Evolutionary conservation across 2,113 vertebrate genomes (phyloP).

Genomic region (Naja naja): DNA sequence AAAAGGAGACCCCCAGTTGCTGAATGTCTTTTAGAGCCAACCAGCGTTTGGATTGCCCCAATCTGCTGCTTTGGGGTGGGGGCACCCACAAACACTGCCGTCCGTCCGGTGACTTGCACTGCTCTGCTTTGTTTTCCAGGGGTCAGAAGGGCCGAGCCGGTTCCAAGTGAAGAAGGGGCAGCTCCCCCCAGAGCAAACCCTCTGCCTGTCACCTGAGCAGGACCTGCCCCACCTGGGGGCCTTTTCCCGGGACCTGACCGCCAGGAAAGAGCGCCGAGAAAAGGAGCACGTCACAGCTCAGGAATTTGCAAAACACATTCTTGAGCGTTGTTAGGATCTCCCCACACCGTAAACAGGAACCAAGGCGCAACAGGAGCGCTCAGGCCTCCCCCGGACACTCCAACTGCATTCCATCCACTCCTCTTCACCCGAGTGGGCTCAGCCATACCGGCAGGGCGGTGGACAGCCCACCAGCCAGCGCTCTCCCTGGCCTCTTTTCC

Average conservation of each 20-base stretch:
- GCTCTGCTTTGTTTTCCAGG: slow-evolving; percentile 54
- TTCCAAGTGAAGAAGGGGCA: neutral
- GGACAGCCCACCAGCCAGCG: accelerated
- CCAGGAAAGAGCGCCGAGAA: slow-evolving; percentile 9
- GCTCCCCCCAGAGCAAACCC: neutral
- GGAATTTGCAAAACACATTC: slow-evolving; percentile 66
- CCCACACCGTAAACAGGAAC: slow-evolving; percentile 50
- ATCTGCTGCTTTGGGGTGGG: neutral
- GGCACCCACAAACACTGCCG: neutral
- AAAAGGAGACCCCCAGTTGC: neutral
- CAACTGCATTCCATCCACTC: neutral
- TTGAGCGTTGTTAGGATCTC: slow-evolving; percentile 47
- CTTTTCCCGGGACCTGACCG: slow-evolving; percentile 6
- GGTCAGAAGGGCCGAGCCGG: neutral
- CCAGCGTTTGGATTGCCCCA: neutral
- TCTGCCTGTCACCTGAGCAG: neutral
- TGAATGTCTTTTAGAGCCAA: neutral
- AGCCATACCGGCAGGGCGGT: accelerated
- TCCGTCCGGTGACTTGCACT: neutral
- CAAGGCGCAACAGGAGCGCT: slow-evolving; percentile 1
- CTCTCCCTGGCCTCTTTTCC: accelerated
- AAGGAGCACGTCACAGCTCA: slow-evolving; percentile 56
- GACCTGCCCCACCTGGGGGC: slow-evolving; percentile 21
- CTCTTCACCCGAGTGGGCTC: accelerated
- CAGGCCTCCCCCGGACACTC: neutral